Evolutionary conservation across 2,888 invertebrate genomes (phyloP).

Genomic region (Candidula unifasciata): DNA sequence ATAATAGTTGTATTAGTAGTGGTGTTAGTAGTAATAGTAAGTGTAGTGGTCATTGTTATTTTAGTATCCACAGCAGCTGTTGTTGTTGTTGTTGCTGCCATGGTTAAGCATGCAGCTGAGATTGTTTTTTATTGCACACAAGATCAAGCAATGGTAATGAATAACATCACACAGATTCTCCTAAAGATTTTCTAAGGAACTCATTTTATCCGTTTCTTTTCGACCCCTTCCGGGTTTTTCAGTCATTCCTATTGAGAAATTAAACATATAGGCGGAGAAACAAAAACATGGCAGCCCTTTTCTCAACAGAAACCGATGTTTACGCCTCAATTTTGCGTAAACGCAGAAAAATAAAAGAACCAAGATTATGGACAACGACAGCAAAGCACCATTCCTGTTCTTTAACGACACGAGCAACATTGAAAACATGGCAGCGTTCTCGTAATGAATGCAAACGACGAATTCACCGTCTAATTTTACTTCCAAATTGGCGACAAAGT

Average conservation of each 20-base stretch:
- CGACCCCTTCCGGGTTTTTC: background rate
- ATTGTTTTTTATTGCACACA: too few relatives aligned
- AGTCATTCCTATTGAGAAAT: background rate
- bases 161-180: too few relatives aligned
- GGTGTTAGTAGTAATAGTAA: too few relatives aligned
- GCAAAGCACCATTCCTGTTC: slow-evolving; percentile 23
- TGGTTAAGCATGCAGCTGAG: too few relatives aligned
- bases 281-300: background rate
- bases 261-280: slow-evolving; percentile 5
- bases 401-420: slow-evolving; percentile 34
- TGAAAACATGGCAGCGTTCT: slow-evolving; percentile 36
- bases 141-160: too few relatives aligned
- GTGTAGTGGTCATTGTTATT: too few relatives aligned
- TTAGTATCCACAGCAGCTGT: too few relatives aligned
- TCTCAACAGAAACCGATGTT: slow-evolving; percentile 9
- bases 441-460: slow-evolving; percentile 49
- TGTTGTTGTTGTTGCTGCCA: too few relatives aligned
- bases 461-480: slow-evolving; percentile 45
- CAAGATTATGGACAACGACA: slow-evolving; percentile 30
- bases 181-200: too few relatives aligned
- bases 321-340: background rate
- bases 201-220: too few relatives aligned
- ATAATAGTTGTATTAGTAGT: too few relatives aligned
- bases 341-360: slow-evolving; percentile 1
- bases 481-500: slow-evolving; percentile 48